Percentiles rank a stretch among this genome's conserved stretches.
These are phyloP conservation scores for Neoscelio sp. DNA, from an alignment of 2,888 invertebrate species.

Conservation along the genomic window DNA sequence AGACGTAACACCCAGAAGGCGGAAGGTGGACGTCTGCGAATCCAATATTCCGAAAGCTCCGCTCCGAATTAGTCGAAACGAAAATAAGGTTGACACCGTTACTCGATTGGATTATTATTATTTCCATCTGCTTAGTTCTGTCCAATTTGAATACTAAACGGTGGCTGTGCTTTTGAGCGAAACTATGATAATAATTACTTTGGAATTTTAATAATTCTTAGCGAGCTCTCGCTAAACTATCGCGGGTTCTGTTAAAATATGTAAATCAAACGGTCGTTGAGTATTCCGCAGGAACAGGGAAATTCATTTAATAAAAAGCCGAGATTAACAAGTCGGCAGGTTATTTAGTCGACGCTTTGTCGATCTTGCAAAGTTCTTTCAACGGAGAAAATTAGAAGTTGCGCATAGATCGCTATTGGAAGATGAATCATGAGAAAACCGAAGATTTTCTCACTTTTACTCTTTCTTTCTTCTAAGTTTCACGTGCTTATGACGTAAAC, in stretches of 20 bases:
- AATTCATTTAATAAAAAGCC: constrained; percentile 32
- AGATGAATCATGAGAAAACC: too few species aligned
- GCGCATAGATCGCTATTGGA: too few species aligned
- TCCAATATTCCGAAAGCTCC: constrained; percentile 20
- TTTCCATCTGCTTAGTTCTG: constrained; percentile 27
- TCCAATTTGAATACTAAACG: constrained; percentile 47
- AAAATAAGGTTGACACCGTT: constrained; percentile 59
- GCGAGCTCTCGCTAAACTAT: neutral
- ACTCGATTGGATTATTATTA: constrained; percentile 48
- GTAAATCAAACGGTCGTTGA: constrained; percentile 4
- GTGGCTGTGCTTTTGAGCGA: neutral
- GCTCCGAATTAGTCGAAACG: constrained; percentile 36
- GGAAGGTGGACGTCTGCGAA: constrained; percentile 20
- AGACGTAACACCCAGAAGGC: too few species aligned
- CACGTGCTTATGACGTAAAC: too few species aligned
- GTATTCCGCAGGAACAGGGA: neutral
- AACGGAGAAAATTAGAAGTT: too few species aligned
- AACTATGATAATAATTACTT: constrained; percentile 32
- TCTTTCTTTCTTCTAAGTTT: too few species aligned
- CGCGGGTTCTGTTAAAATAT: neutral
- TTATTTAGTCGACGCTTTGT: constrained; percentile 46
- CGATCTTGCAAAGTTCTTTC: constrained; percentile 34
- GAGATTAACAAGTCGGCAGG: constrained; percentile 34
- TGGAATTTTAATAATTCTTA: constrained; percentile 18
- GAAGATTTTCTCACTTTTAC: too few species aligned